Evolutionary conservation across 2,888 invertebrate species (phyloP).

Genomic region (Boloria euphrosyne): DNA sequence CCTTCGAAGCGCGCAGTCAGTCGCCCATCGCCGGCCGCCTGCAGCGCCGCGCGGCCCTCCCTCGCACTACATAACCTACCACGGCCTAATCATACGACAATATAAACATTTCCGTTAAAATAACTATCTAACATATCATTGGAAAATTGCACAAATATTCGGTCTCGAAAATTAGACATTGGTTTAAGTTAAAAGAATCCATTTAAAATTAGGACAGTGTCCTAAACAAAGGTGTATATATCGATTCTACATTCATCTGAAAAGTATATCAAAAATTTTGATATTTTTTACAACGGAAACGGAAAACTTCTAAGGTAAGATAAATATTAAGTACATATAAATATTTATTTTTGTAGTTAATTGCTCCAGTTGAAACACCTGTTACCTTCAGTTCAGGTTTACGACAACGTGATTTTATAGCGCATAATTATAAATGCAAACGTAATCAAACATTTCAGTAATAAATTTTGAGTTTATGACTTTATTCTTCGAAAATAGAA

Average conservation of each 20-base stretch:
- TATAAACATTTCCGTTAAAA: conserved; percentile 25
- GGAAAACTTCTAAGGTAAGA: conserved; percentile 15
- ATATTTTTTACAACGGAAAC: conserved; percentile 16
- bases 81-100: conserved; percentile 50
- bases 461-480: not conserved
- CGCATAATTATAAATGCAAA: conserved; percentile 13
- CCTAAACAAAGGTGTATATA: conserved; percentile 71
- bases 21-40: conserved; percentile 65
- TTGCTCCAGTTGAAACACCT: conserved; percentile 23
- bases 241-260: conserved; percentile 64
- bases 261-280: conserved; percentile 16
- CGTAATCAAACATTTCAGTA: not conserved
- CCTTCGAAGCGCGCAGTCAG: conserved; percentile 61
- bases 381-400: conserved; percentile 26
- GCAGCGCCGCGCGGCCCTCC: conserved; percentile 64
- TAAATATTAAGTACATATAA: not conserved
- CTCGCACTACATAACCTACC: conserved; percentile 68
- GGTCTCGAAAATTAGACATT: conserved; percentile 8
- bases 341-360: not conserved
- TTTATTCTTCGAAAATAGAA: not conserved
- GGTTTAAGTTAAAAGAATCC: conserved; percentile 44
- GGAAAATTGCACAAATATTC: conserved; percentile 4
- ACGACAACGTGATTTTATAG: conserved; percentile 18
- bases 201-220: conserved; percentile 44
- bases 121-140: conserved; percentile 1